A percentile compares a stretch with the other conserved stretches of the same genome.
These are phyloP conservation scores for Monomorium pharaonis DNA, from an alignment of 1,140 invertebrate species.

Conservation along the genomic window DNA sequence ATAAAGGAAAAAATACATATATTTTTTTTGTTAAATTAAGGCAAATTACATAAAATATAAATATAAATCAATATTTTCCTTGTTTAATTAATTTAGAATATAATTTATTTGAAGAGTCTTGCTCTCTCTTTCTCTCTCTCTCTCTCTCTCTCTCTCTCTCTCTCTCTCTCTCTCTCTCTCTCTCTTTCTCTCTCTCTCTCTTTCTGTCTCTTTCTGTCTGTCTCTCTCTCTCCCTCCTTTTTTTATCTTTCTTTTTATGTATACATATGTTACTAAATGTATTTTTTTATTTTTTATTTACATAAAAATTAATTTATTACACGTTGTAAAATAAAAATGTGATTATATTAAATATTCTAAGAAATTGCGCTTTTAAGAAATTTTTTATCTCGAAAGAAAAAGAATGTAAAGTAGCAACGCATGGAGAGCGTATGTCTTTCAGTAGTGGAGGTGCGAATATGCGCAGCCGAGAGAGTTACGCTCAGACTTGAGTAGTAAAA, in stretches of 20 bases:
- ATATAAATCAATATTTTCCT: neutral
- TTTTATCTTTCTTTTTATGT: too few relatives aligned
- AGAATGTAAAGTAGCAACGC: neutral
- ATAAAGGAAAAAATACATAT: neutral
- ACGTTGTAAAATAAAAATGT: neutral
- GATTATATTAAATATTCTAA: neutral
- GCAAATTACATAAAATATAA: neutral
- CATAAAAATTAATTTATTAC: neutral
- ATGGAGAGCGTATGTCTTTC: neutral
- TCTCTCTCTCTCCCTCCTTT: too few relatives aligned
- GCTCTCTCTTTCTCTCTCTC: too few relatives aligned
- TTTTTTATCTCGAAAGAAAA: neutral
- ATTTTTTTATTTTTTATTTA: neutral
- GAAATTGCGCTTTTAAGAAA: neutral
- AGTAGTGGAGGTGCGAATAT: slow-evolving; percentile 20
- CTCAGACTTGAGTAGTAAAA: slow-evolving; percentile 25
- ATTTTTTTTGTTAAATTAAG: slow-evolving; percentile 3
- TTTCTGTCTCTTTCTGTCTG: too few relatives aligned
- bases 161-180: too few relatives aligned
- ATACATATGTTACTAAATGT: neutral
- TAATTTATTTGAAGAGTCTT: neutral
- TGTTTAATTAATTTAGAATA: neutral
- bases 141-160: too few relatives aligned
- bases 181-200: too few relatives aligned
- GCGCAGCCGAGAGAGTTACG: neutral